Evolutionary conservation across 30 jellyfish, hydroid and myxozoan species (phyloP), one percentile per base, ranked within the genome.

Genomic region (Rhopilema esculentum): DNA sequence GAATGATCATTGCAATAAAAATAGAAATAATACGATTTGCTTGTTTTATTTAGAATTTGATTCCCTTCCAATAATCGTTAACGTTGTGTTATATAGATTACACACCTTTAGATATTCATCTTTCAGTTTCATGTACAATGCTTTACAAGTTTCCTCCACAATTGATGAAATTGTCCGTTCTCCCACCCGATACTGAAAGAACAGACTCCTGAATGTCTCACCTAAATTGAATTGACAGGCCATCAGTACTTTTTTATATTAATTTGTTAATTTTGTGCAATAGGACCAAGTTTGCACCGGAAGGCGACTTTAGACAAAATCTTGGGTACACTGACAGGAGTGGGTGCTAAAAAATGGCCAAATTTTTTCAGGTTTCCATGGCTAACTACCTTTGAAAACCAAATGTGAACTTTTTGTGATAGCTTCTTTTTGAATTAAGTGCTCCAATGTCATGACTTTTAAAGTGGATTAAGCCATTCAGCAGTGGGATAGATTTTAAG

Each of bases 91-190:
- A 40, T 40, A 40, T 12, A 40, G 65, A 77, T 8, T 17, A 53
- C 88, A 77, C 15, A 50, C 88, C 66, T 77, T 51, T 77, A 77
- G 64, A 52, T 77, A 77, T 77, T 53, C 77, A 25, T 53, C 88
- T 33, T 77, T 77, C 88, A 77, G 61, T 28, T 15, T 30, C 52
- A 16, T 49, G 69, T 75, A 52, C 50, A 75, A 69, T 75, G 86
- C 86, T 52, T 75, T 52, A 24, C 73, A 32, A 48, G 73, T 49
- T 75, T 75, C 86, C 31, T 75, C 66, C 33, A 75, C 31, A 22
- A 75, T 75, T 49, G 70, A 49, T 52, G 73, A 75, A 75, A 75
- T 30, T 28, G 73, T 75, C 40, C 86, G 68, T 52, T 75, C 86
- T 75, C 86, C 73, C 40, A 75, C 25, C 31, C 86, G 65, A 30